phyloP scores from a whole-genome alignment of 2,888 invertebrate genomes.

The Odontocerum albicorne region DNA sequence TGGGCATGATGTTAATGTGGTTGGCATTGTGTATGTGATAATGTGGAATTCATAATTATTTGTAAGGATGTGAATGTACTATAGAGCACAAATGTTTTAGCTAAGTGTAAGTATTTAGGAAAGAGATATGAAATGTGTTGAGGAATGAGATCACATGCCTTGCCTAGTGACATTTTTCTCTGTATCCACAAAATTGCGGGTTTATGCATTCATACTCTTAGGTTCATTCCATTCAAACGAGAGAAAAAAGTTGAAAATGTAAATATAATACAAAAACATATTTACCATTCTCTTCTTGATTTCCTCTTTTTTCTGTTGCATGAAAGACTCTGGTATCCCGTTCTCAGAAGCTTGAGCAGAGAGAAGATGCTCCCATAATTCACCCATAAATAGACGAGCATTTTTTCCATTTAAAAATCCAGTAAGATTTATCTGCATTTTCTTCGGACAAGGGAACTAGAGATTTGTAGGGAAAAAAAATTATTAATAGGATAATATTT shows the following conservation, averaged over 20 bases:
- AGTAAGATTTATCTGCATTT: conserved; percentile 99
- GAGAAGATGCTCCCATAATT: conserved; percentile 92
- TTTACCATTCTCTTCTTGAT: conserved; percentile 83
- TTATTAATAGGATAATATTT: too few species aligned
- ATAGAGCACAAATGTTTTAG: too few species aligned
- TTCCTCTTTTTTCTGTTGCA: conserved; percentile 96
- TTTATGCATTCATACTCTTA: conserved; percentile 1
- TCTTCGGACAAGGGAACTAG: conserved; percentile 94
- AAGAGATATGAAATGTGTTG: too few species aligned
- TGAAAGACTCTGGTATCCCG: conserved; percentile 92
- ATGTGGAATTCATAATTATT: too few species aligned
- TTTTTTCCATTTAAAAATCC: conserved; percentile 98
- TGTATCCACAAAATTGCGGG: too few species aligned
- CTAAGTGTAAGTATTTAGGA: too few species aligned
- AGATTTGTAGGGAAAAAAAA: conserved; percentile 43
- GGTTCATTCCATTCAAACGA: background rate
- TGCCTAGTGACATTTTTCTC: too few species aligned
- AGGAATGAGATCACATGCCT: too few species aligned
- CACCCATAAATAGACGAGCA: conserved; percentile 96
- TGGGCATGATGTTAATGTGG: too few species aligned
- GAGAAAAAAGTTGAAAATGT: background rate
- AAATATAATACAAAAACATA: conserved; percentile 3
- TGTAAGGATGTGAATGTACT: too few species aligned
- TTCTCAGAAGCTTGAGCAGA: conserved; percentile 95
- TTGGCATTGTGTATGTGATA: too few species aligned